phyloP scores from a whole-genome alignment of 2,113 vertebrate species.

The Prinia subflava region DNA sequence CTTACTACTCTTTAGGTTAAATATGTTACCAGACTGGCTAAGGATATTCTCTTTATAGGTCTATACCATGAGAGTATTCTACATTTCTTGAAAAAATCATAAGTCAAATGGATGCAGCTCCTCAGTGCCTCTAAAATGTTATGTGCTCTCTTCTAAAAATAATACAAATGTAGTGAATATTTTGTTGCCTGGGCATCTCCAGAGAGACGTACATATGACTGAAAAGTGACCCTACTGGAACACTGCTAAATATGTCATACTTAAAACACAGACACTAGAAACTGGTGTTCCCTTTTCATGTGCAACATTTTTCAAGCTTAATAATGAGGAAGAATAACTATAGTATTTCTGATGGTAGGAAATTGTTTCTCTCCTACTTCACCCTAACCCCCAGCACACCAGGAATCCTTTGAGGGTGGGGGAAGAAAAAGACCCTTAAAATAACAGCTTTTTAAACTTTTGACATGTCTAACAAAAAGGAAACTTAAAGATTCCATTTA shows the following conservation, averaged over 20 bases:
- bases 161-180: not conserved
- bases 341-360: not conserved
- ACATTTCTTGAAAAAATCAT: not conserved
- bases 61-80: not conserved
- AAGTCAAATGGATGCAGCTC: not conserved
- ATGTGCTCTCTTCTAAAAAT: not conserved
- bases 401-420: not conserved
- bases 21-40: not conserved
- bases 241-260: not conserved
- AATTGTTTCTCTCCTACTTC: not conserved
- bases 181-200: not conserved
- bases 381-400: not conserved
- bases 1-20: not conserved
- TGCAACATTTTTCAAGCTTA: constrained; percentile 48
- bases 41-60: not conserved
- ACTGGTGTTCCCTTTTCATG: not conserved
- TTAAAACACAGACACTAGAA: constrained; percentile 25
- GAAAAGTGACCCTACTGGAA: constrained; percentile 30
- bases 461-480: not conserved
- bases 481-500: not conserved
- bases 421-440: not conserved
- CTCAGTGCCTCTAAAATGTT: constrained; percentile 28
- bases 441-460: constrained; percentile 18
- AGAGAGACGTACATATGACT: constrained; percentile 1
- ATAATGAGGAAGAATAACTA: constrained; percentile 22